Evolutionary conservation across 2,888 invertebrate genomes (phyloP).

Genomic region (Pterobdella sp.): DNA sequence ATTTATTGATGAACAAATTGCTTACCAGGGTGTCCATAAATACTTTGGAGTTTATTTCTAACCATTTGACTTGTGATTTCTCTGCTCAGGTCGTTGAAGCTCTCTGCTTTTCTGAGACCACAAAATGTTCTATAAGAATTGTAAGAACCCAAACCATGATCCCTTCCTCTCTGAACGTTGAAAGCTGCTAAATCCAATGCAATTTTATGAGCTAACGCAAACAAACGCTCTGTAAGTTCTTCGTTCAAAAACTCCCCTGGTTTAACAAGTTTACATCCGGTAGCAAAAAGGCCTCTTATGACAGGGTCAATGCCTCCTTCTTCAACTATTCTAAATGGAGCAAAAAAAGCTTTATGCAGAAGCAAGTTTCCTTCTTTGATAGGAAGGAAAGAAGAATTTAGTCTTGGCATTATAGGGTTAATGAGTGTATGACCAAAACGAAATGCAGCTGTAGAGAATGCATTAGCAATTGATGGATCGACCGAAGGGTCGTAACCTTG

Average conservation of each 20-base stretch:
- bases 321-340: constrained; percentile 87
- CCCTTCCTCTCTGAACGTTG: constrained; percentile 69
- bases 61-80: constrained; percentile 70
- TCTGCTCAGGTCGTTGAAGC: constrained; percentile 72
- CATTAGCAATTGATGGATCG: constrained; percentile 82
- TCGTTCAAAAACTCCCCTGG: constrained; percentile 81
- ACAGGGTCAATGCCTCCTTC: constrained; percentile 97
- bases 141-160: constrained; percentile 84
- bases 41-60: constrained; percentile 64
- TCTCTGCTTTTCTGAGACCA: constrained; percentile 68
- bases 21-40: constrained; percentile 79
- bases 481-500: constrained; percentile 71
- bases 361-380: constrained; percentile 82
- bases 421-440: constrained; percentile 91
- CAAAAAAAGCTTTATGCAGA: constrained; percentile 88
- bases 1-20: no score
- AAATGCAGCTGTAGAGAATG: constrained; percentile 91
- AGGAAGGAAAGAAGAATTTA: constrained; percentile 65
- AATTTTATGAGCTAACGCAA: constrained; percentile 65
- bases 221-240: constrained; percentile 86
- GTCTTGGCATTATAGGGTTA: constrained; percentile 73
- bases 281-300: constrained; percentile 82
- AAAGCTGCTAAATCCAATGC: constrained; percentile 54
- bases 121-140: constrained; percentile 78
- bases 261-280: constrained; percentile 75